A percentile compares a stretch with the other conserved stretches of the same genome.
These are phyloP conservation scores for Antennarius striatus DNA, from an alignment of 2,113 vertebrate species.

Conservation along the genomic window DNA sequence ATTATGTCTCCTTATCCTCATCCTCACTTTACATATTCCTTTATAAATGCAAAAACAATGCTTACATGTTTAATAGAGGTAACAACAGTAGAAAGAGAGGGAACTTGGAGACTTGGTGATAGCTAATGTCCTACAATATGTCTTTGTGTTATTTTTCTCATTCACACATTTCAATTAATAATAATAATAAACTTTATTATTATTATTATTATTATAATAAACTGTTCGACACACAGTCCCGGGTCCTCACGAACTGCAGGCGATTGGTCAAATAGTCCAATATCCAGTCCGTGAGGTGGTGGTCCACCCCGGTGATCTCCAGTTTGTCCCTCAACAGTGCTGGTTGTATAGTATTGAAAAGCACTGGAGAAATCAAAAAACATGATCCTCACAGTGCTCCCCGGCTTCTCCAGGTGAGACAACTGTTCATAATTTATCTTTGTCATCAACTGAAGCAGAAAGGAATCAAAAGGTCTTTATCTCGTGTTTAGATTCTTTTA, in stretches of 20 bases:
- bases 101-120: neutral
- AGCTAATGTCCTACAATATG: slow-evolving; percentile 48
- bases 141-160: slow-evolving; percentile 39
- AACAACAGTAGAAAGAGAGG: neutral
- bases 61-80: slow-evolving; percentile 18
- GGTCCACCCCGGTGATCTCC: too few species aligned
- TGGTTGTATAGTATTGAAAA: too few species aligned
- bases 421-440: slow-evolving; percentile 32
- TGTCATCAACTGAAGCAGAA: slow-evolving; percentile 8
- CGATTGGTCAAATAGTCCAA: too few species aligned
- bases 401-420: too few species aligned
- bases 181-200: too few species aligned
- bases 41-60: slow-evolving; percentile 20
- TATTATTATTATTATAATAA: too few species aligned
- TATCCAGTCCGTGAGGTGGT: too few species aligned
- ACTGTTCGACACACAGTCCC: too few species aligned
- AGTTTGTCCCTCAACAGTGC: too few species aligned
- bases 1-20: neutral
- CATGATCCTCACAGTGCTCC: too few species aligned
- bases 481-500: slow-evolving; percentile 10
- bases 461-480: slow-evolving; percentile 17
- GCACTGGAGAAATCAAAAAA: too few species aligned
- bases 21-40: slow-evolving; percentile 2
- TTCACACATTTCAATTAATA: slow-evolving; percentile 42
- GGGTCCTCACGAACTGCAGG: too few species aligned